Evolutionary conservation across 35 echinoderm and acorn worm species (phyloP).

Genomic region (Lytechinus variegatus): DNA sequence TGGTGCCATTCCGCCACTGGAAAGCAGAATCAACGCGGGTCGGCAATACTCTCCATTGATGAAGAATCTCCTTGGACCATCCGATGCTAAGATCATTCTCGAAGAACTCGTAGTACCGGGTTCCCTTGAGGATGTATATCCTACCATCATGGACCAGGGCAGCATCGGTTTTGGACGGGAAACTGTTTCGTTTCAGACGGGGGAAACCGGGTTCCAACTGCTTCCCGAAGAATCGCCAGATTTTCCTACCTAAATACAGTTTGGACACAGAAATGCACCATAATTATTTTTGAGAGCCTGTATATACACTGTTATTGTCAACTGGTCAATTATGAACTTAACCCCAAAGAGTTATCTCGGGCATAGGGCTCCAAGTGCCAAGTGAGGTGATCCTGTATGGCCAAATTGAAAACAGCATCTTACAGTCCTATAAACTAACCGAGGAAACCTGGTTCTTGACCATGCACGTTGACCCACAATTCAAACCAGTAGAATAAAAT

Average conservation of each 20-base stretch:
- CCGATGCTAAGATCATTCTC: constrained; percentile 64
- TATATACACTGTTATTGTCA: too few relatives aligned
- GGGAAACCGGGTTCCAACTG: constrained; percentile 79
- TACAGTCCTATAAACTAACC: too few relatives aligned
- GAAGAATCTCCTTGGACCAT: constrained; percentile 54
- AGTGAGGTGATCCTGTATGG: too few relatives aligned
- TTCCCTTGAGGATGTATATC: constrained; percentile 73
- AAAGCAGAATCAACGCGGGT: constrained; percentile 70
- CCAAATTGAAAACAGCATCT: too few relatives aligned
- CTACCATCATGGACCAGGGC: constrained; percentile 89
- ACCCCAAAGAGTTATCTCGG: too few relatives aligned
- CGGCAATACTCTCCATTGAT: constrained; percentile 83
- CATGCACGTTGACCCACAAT: too few relatives aligned
- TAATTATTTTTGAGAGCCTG: too few relatives aligned
- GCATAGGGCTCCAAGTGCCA: too few relatives aligned
- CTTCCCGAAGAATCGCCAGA: constrained; percentile 82
- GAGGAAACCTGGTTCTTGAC: too few relatives aligned
- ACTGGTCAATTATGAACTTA: too few relatives aligned
- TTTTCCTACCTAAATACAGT: constrained; percentile 55
- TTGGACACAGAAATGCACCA: too few relatives aligned
- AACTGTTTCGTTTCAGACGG: constrained; percentile 19
- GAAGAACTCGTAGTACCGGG: constrained; percentile 77
- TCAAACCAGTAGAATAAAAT: too few relatives aligned
- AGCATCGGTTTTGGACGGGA: constrained; percentile 63
- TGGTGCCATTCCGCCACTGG: constrained; percentile 92